These are phyloP conservation scores for Camponotus floridanus DNA, from an alignment of 1,140 invertebrate species.

Conservation along the genomic window DNA sequence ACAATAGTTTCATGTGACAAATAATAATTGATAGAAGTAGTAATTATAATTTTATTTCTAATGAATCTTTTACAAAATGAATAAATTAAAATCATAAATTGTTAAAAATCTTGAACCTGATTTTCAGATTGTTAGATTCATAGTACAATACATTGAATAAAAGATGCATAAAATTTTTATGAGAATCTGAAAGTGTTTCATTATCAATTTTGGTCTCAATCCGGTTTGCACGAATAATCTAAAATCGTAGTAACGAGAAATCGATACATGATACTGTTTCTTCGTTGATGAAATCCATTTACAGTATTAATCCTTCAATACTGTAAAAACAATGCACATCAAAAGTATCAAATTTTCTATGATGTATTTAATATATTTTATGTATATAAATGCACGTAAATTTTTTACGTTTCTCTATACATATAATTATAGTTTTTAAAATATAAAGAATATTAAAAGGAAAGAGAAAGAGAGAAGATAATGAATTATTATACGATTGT, in stretches of 20 bases:
- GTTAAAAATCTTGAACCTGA: neutral
- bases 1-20: neutral
- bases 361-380: neutral
- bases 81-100: constrained; percentile 28
- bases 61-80: neutral
- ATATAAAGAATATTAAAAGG: neutral
- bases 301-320: neutral
- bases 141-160: neutral
- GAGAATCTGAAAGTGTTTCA: neutral
- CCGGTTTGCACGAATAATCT: constrained; percentile 22
- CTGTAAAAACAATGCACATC: neutral
- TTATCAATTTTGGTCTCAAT: constrained; percentile 23
- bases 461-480: too few species aligned
- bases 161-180: constrained; percentile 28
- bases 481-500: neutral
- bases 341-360: neutral
- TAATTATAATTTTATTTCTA: neutral
- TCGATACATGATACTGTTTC: constrained; percentile 27
- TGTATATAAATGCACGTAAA: neutral
- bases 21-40: neutral
- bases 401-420: neutral
- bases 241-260: constrained; percentile 26
- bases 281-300: constrained; percentile 8
- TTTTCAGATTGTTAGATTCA: neutral
- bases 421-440: neutral